A percentile compares a stretch with the other conserved stretches of the same genome.
Evolutionary conservation across 2,888 invertebrate genomes (phyloP).

Genomic region (Yponomeuta cagnagella): DNA sequence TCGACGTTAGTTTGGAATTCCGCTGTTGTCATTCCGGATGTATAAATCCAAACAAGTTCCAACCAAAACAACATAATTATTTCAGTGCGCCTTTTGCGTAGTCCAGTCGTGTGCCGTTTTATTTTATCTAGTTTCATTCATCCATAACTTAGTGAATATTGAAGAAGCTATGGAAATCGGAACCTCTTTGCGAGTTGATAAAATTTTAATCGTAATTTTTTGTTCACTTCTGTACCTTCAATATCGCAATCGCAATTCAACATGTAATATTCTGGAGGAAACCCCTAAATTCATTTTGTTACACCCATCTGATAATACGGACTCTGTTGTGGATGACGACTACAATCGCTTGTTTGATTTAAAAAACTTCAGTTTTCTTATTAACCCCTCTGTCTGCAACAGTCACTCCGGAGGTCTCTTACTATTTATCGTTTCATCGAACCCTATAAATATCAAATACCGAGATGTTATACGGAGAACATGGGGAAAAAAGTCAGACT

Average conservation of each 20-base stretch:
- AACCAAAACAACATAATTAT: too few relatives aligned
- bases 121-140: too few relatives aligned
- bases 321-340: constrained; percentile 31
- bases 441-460: constrained; percentile 78
- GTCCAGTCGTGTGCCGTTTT: too few relatives aligned
- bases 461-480: constrained; percentile 82
- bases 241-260: neutral
- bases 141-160: too few relatives aligned
- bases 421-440: constrained; percentile 81
- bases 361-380: constrained; percentile 76
- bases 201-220: neutral
- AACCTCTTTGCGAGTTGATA: too few relatives aligned
- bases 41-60: too few relatives aligned
- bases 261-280: neutral
- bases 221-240: neutral
- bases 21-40: too few relatives aligned
- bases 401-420: constrained; percentile 59
- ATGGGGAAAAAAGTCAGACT: constrained; percentile 78
- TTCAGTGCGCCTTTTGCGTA: too few relatives aligned
- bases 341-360: constrained; percentile 71
- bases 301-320: constrained; percentile 36
- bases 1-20: too few relatives aligned
- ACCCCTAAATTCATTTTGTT: constrained; percentile 41
- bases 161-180: too few relatives aligned
- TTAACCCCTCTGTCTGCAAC: constrained; percentile 75